Evolutionary conservation across 2,888 invertebrate genomes (phyloP).

Genomic region (Sympetrum striolatum): DNA sequence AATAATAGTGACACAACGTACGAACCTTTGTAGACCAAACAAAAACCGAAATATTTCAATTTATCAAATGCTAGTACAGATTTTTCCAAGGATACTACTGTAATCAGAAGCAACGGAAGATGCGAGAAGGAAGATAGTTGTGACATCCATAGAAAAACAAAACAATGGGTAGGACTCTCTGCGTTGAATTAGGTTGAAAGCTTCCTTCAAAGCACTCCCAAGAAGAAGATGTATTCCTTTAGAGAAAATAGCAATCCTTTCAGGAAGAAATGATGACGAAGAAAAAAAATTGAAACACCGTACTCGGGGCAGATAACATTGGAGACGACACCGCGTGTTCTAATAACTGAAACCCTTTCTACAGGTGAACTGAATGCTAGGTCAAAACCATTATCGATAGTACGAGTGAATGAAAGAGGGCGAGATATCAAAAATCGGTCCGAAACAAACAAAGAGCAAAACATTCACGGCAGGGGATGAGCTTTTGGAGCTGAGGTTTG

Average conservation of each 20-base stretch:
- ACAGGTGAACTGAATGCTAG: background rate
- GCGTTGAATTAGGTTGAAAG: background rate
- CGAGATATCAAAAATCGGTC: background rate
- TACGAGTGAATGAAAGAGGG: background rate
- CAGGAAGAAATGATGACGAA: background rate
- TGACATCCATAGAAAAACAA: background rate
- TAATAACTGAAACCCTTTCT: background rate
- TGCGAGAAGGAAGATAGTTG: background rate
- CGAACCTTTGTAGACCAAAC: no score
- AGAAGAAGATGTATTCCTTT: background rate
- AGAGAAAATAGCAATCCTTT: background rate
- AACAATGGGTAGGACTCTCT: background rate
- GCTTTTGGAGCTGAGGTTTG: no score
- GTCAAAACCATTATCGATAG: background rate
- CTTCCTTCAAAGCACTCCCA: background rate
- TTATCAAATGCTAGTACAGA: background rate
- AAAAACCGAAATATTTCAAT: no score
- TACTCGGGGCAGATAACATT: background rate
- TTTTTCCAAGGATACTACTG: background rate
- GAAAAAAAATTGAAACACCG: background rate
- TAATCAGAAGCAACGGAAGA: background rate
- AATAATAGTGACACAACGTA: no score
- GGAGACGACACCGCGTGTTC: background rate
- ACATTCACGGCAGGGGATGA: no score
- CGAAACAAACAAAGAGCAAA: background rate